Evolutionary conservation across 2,797 vertebrate species (phyloP).

Genomic region (Phyllotis vaccarum): DNA sequence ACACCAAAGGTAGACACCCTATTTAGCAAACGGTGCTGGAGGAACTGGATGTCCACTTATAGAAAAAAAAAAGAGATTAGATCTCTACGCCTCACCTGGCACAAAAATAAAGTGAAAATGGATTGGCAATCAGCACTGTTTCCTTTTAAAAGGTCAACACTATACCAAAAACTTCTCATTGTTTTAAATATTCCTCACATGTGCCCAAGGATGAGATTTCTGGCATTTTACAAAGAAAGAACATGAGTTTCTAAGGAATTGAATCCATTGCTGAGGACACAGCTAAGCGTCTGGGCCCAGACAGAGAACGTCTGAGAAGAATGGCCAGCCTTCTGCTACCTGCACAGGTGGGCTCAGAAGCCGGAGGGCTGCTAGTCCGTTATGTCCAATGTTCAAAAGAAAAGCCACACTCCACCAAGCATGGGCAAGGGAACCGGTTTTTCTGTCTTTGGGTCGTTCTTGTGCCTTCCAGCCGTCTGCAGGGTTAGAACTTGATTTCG

Average conservation of each 20-base stretch:
- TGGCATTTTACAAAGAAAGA: neutral
- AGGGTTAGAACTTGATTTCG: conserved; percentile 73
- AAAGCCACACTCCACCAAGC: neutral
- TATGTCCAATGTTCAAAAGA: neutral
- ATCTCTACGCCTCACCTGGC: neutral
- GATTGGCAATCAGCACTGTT: neutral
- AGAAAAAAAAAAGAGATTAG: neutral
- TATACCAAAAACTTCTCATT: neutral
- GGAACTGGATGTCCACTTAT: neutral
- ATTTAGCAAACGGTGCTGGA: neutral
- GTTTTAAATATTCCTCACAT: neutral
- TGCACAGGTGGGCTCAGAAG: no score
- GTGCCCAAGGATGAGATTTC: neutral
- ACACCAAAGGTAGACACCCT: neutral
- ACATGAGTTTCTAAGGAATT: neutral
- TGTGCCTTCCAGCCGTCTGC: conserved; percentile 72
- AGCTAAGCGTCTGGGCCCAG: neutral
- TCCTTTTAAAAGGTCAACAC: neutral
- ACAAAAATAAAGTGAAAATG: neutral
- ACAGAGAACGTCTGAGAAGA: neutral
- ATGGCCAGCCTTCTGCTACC: neutral
- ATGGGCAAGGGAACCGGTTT: neutral
- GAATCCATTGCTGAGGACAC: neutral
- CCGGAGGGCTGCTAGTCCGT: neutral
- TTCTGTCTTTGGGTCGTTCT: conserved; percentile 71